Conservation (phyloP, 2,888 invertebrate genomes). For the Nemurella pictetii region DNA sequence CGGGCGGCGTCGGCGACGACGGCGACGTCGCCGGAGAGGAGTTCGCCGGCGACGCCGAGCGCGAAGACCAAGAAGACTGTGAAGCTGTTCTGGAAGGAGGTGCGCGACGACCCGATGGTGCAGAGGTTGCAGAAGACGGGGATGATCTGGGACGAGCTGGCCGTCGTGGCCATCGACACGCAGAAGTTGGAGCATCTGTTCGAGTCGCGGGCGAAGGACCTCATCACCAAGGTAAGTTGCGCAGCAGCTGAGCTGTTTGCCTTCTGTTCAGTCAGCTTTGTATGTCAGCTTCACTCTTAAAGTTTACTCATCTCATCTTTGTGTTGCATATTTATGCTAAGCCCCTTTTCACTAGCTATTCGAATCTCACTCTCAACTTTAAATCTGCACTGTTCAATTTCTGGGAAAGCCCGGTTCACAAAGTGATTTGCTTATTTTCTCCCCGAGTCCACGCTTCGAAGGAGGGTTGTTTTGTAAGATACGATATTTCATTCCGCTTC, state of each 20-base stretch:
- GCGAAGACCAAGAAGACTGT: constrained; percentile 95
- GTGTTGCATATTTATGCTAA: constrained; percentile 28
- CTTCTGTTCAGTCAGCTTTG: constrained; percentile 19
- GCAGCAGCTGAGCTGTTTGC: not conserved
- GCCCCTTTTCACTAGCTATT: no score
- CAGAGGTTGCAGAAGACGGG: constrained; percentile 58
- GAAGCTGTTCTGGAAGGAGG: constrained; percentile 97
- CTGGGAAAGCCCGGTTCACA: not conserved
- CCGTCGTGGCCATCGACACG: constrained; percentile 82
- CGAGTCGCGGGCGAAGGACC: constrained; percentile 94
- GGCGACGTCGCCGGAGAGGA: constrained; percentile 44
- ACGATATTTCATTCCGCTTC: not conserved
- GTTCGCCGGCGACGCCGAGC: constrained; percentile 54
- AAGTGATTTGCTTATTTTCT: not conserved
- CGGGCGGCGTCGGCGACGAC: constrained; percentile 40
- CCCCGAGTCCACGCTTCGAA: not conserved
- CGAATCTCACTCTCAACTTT: no score
- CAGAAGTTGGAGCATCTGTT: constrained; percentile 94
- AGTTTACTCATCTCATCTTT: constrained; percentile 22
- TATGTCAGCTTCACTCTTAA: constrained; percentile 26
- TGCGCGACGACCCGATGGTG: constrained; percentile 74
- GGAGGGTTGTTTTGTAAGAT: not conserved
- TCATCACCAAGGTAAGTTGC: constrained; percentile 82
- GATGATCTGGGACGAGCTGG: constrained; percentile 91
- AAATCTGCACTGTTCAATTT: no score